A percentile compares a stretch with the other conserved stretches of the same genome.
Conservation (phyloP, 2,113 vertebrate species). For the Equus przewalskii region DNA sequence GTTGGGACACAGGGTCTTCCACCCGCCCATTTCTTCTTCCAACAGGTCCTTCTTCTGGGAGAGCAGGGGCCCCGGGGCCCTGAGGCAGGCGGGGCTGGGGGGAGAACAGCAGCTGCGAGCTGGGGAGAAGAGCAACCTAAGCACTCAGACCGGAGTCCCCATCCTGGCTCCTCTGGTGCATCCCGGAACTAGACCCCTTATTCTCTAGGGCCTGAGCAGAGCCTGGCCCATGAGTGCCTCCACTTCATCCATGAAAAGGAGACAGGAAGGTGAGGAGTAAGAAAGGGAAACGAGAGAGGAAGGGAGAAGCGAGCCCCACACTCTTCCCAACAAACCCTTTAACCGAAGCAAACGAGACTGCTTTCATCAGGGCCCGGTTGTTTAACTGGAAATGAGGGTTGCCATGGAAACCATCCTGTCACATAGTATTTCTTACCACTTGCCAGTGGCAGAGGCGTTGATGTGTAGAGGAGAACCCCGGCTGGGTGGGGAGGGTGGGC, state of each 20-base stretch:
- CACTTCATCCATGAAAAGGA: not conserved
- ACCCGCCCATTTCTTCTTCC: conserved; percentile 64
- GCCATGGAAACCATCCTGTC: conserved; percentile 82
- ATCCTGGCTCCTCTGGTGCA: not conserved
- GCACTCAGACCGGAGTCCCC: not conserved
- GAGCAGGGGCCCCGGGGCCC: not conserved
- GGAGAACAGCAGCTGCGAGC: accelerated
- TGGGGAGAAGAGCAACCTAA: accelerated
- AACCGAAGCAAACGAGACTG: conserved; percentile 79
- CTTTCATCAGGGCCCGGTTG: conserved; percentile 83
- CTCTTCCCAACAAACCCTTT: conserved; percentile 72
- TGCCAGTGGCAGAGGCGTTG: conserved; percentile 76
- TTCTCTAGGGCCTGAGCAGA: not conserved
- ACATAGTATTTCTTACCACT: conserved; percentile 82
- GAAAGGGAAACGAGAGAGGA: not conserved
- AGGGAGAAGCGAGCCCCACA: conserved; percentile 26
- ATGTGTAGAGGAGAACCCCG: conserved; percentile 70
- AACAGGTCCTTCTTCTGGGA: conserved; percentile 59
- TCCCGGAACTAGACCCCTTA: not conserved
- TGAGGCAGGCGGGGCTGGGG: not conserved
- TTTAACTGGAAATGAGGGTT: conserved; percentile 85
- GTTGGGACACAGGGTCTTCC: conserved; percentile 84
- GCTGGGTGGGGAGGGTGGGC: conserved; percentile 64
- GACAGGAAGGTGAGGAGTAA: not conserved
- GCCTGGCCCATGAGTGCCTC: not conserved